Conservation (phyloP, 2,888 invertebrate species). For the Lithodes maja region DNA sequence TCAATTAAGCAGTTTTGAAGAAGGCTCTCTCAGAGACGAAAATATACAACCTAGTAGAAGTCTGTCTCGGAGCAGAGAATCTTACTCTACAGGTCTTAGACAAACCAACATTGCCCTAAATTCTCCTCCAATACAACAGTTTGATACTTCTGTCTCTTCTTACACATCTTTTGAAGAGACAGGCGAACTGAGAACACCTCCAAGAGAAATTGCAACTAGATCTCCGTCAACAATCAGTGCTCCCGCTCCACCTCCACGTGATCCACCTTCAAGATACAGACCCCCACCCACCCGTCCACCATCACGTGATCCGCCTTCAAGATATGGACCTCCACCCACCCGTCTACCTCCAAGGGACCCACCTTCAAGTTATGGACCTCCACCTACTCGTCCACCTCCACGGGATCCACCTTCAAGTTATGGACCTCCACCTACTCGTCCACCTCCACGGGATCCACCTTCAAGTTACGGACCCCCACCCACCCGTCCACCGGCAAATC, state of each 20-base stretch:
- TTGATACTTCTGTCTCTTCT: background rate
- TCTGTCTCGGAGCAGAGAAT: no score
- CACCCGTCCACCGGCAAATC: constrained; percentile 40
- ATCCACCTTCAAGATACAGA: no score
- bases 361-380: background rate
- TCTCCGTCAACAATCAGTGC: constrained; percentile 25
- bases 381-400: constrained; percentile 33
- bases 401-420: background rate
- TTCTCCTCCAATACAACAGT: background rate
- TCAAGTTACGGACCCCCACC: constrained; percentile 43
- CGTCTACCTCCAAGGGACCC: background rate
- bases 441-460: constrained; percentile 22
- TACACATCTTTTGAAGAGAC: constrained; percentile 6
- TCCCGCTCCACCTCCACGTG: background rate
- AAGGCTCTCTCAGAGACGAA: background rate
- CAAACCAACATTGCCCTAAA: background rate
- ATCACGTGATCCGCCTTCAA: no score
- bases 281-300: background rate
- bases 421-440: constrained; percentile 24
- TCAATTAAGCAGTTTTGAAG: background rate
- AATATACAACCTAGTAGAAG: no score
- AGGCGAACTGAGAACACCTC: background rate
- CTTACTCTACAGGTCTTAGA: background rate
- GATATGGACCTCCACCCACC: background rate
- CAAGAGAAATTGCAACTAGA: background rate